Percentiles rank a stretch among this genome's conserved stretches.
Evolutionary conservation across 37 sponge, comb jelly and placozoan genomes (phyloP).

Genomic region (Ianthella basta): DNA sequence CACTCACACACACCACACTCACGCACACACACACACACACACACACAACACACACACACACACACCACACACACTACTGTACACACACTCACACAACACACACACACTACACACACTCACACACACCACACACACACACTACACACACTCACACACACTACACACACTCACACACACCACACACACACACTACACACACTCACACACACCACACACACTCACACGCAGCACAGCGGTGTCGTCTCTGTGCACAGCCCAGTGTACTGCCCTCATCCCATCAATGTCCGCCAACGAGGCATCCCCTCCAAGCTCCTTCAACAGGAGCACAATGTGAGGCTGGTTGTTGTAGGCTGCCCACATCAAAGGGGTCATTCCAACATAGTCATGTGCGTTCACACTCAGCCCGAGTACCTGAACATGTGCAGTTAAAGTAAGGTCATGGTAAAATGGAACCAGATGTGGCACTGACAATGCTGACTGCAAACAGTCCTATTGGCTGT

Average conservation of each 20-base stretch:
- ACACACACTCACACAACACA: too few species aligned
- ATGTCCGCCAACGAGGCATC: slow-evolving; percentile 53
- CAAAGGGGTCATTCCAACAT: slow-evolving; percentile 78
- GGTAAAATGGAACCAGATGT: not conserved
- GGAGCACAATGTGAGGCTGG: slow-evolving; percentile 51
- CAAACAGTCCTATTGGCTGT: not conserved
- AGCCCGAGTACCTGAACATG: slow-evolving; percentile 63
- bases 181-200: too few species aligned
- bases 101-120: too few species aligned
- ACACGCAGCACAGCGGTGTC: slow-evolving; percentile 60
- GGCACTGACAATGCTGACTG: too few species aligned
- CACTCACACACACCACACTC: too few species aligned
- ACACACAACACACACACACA: too few species aligned
- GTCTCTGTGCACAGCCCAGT: slow-evolving; percentile 78
- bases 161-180: too few species aligned
- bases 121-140: too few species aligned
- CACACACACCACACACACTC: not conserved
- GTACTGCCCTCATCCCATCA: slow-evolving; percentile 86
- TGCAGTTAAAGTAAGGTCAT: not conserved
- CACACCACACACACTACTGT: too few species aligned
- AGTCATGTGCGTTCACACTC: slow-evolving; percentile 58
- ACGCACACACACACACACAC: too few species aligned
- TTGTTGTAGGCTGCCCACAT: slow-evolving; percentile 90
- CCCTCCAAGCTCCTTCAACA: slow-evolving; percentile 61
- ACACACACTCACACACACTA: too few species aligned